Evolutionary conservation across 1,140 invertebrate species (phyloP), one percentile per base, ranked within the genome.

Genomic region (Eriocheir sinensis): DNA sequence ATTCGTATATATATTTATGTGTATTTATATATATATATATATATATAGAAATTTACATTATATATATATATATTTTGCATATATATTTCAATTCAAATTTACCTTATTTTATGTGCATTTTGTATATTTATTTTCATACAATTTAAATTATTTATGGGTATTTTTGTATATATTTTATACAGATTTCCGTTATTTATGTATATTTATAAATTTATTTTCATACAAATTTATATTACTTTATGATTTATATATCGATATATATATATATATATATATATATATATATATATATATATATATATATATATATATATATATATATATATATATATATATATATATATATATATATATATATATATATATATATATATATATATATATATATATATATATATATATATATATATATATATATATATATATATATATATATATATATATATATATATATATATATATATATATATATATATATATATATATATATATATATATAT

Each of bases 301-400:
- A 86, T 38, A 86, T 36, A 86, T 36, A 86, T 36, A 86, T 36
- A 86, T 36, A 86, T 36, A 86, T 36, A 86, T 36, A 86, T 36
- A 86, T 36, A 86, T 36, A 36, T 21, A 86, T 36, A 86, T 36
- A 36, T 21, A 86, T 36, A 86, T 36, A 86, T 38, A 86, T 36
- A 86, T 36, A 86, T 38, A 86, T 17, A 86, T 0, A 38, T 36
- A 86, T 86, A 86, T 38, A 86, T 86, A 86, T 86, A 36, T 36
- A 36, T 86, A 86, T 86, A 86, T 86, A 86, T 86, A 36, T 86
- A 86, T 86, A 86, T 86, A 86, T 86, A 86, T 86, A 86, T 86
- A 86, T 86, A 86, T 86, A 86, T 86, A 86, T 86, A 86, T 86
- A 86, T 86, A 86, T 86, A 17, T 86, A 17, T 86, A 17, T 86